Evolutionary conservation across 2,888 invertebrate species (phyloP).

Genomic region (Xanthia togata): DNA sequence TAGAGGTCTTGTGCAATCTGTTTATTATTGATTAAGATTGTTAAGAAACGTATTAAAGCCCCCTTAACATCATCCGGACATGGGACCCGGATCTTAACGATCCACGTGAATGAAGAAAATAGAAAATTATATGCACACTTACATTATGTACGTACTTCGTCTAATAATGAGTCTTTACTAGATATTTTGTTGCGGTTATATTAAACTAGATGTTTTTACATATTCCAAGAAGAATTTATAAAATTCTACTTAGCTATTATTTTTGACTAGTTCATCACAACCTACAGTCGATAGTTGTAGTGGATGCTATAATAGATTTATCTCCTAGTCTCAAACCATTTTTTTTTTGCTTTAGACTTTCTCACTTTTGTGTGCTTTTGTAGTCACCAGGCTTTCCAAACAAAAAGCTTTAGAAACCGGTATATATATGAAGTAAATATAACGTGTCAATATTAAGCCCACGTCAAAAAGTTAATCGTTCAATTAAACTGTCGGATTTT

Average conservation of each 20-base stretch:
- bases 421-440: conserved; percentile 1
- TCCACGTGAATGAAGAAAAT: conserved; percentile 29
- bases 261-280: background rate
- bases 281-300: background rate
- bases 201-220: background rate
- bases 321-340: no score
- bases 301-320: background rate
- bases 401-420: background rate
- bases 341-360: background rate
- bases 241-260: background rate
- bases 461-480: conserved; percentile 22
- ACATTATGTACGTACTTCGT: background rate
- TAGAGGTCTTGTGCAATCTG: background rate
- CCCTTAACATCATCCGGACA: conserved; percentile 21
- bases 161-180: conserved; percentile 5
- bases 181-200: conserved; percentile 10
- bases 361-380: background rate
- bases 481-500: conserved; percentile 40
- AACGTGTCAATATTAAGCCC: conserved; percentile 9
- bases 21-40: background rate
- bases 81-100: conserved; percentile 40
- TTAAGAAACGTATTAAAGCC: background rate
- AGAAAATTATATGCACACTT: conserved; percentile 37
- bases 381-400: background rate
- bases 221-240: background rate